Evolutionary conservation across 1,140 invertebrate species (phyloP), one percentile per base, ranked within the genome.

Genomic region (Zaprionus ornatus): DNA sequence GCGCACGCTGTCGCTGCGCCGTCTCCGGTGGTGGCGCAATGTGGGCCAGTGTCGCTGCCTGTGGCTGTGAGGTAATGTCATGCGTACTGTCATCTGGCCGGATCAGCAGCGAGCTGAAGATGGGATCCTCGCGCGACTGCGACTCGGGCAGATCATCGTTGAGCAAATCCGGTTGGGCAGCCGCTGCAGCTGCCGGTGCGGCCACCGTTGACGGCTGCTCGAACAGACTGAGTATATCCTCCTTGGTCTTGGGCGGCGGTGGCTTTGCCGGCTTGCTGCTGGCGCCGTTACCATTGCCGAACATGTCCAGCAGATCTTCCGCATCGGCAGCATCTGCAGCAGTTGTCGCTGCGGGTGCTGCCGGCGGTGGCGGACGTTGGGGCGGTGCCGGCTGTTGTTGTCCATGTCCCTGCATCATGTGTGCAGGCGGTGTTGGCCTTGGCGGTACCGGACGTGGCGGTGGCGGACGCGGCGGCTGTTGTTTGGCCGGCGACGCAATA

Each of bases 141-240:
- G 72, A 45, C 29, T 88, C 67, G 7, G 93, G 79, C 64, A 94
- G 92, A 79, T 95, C 94, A 66, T 94, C 94, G 37, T 94, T 94
- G 13, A 95, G 78, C 57, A 95, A 93, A 84, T 95, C 94, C 17
- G 90, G 90, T 62, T 93, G 83, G 68, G 83, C 82, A 7, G 80
- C 81, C 5, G 70, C 71, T 27, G 60, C 10, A 25, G 48, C n/a
- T 25, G 78, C 93, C 92, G 68, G 15, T 59, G 82, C 79, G 55
- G 82, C 78, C 61, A 63, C 35, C 61, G 82, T 79, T 55, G 74
- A 27, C 5, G 94, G 94, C 68, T 93, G 93, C 19, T 95, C 94
- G 71, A 95, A 95, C n/a, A 95, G 91, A 90, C 95, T 95, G 23
- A 95, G 85, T 45, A 95, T 95, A 68, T 94, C 95, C 83, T 95